A percentile compares a stretch with the other conserved stretches of the same genome.
Evolutionary conservation across 35 echinoderm and acorn worm genomes (phyloP).

Genomic region (Ophioderma brevispina): DNA sequence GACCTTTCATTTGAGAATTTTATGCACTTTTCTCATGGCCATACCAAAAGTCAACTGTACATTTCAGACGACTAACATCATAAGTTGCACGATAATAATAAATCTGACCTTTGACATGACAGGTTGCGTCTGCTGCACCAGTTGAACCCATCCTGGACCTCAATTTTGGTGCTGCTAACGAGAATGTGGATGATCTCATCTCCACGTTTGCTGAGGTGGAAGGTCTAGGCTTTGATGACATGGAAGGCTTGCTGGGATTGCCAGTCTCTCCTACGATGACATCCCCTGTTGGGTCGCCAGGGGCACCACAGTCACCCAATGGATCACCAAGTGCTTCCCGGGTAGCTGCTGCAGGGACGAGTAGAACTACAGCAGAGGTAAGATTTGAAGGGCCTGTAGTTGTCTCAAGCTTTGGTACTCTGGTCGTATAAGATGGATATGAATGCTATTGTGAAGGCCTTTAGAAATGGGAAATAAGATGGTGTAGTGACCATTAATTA

Average conservation of each 20-base stretch:
- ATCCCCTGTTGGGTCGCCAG: not conserved
- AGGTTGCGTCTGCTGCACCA: not conserved
- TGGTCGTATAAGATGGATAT: too few relatives aligned
- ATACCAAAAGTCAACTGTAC: not conserved
- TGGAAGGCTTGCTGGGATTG: not conserved
- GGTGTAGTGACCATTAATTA: too few relatives aligned
- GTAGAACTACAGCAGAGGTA: not conserved
- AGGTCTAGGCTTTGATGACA: not conserved
- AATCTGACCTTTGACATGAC: too few relatives aligned
- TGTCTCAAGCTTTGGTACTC: too few relatives aligned
- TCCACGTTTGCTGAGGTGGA: not conserved
- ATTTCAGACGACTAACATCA: too few relatives aligned
- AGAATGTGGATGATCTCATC: not conserved
- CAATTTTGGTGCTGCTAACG: not conserved
- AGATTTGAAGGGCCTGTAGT: too few relatives aligned
- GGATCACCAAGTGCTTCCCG: not conserved
- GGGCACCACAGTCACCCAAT: not conserved
- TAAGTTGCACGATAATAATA: too few relatives aligned
- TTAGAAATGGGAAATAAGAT: too few relatives aligned
- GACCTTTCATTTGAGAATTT: not conserved
- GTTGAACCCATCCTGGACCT: not conserved
- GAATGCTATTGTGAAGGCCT: too few relatives aligned
- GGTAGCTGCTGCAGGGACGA: not conserved
- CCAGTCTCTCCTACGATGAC: not conserved
- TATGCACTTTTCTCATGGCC: not conserved